phyloP scores from a whole-genome alignment of 2,888 invertebrate genomes.

The Cerceris ruficornis region DNA sequence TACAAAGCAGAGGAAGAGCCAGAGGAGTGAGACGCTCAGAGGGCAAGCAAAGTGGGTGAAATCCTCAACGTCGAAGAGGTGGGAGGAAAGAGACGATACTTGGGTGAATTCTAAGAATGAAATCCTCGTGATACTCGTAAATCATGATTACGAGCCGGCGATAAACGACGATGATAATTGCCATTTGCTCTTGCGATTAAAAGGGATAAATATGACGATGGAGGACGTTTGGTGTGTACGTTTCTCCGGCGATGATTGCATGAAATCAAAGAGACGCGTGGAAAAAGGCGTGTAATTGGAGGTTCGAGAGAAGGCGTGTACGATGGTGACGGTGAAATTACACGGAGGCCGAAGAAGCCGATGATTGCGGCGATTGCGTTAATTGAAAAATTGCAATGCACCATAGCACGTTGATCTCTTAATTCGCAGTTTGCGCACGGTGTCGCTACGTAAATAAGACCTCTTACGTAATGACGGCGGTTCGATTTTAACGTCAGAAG shows the following conservation, averaged over 20 bases:
- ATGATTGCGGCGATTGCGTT: constrained; percentile 12
- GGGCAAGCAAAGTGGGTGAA: no score
- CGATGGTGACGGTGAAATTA: constrained; percentile 19
- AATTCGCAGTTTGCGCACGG: constrained; percentile 3
- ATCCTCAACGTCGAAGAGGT: no score
- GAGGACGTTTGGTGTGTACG: no score
- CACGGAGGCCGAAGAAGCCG: constrained; percentile 10
- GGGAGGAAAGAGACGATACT: no score
- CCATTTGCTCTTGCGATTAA: no score
- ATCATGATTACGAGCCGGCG: background rate
- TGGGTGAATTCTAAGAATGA: no score
- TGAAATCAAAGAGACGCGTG: background rate
- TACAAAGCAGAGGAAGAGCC: no score
- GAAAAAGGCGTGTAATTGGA: constrained; percentile 27
- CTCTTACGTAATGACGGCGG: background rate
- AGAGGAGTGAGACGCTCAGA: no score
- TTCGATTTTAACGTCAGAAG: no score
- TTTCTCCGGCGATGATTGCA: background rate
- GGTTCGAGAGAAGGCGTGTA: constrained; percentile 7
- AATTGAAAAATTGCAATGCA: constrained; percentile 30
- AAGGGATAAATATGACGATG: no score
- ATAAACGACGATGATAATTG: no score
- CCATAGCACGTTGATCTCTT: constrained; percentile 8
- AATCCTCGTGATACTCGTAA: no score
- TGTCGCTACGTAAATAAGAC: background rate